Base-by-base conservation (phyloP, 2,888 invertebrate genomes). In the Trisateles emortualis region DNA sequence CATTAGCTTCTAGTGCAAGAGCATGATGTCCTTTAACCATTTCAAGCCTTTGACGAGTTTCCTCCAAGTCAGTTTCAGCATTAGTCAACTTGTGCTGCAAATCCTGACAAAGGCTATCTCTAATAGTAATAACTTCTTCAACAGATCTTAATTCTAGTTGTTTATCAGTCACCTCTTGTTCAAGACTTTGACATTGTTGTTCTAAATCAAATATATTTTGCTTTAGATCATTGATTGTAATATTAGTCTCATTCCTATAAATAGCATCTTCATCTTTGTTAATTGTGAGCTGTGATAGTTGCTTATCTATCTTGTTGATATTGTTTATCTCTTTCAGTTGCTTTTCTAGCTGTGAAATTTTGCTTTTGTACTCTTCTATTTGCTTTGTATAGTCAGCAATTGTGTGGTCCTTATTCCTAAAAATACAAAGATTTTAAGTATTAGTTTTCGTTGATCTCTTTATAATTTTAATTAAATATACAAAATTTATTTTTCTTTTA, bases 21-120 rank as follows among this genome's bases (percentile, higher is more conserved):
- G 88, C 86, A 80, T 93, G 93, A 64, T 93, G 93, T 0, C 91
- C 90, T 74, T 93, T 92, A 0, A 93, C 92, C 90, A 93, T 90
- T 78, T 92, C 92, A 32, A 92, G 78, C 53, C 91, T 83, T 68
- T 92, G 88, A 36, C 74, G 79, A n/a, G 87, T 86, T 79, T 92
- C 90, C 41, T 88, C 88, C 14, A 92, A 64, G 42, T 75, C 73
- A 43, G 72, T 76, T 77, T 91, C 91, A 45, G 81, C 78, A 56
- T 78, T 78, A 32, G 86, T 86, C 14, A 92, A 73, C 78, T 92
- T 92, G 19, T 86, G 81, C 68, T 92, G 92, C 10, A 92, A 78
- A 68, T 92, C 92, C 66, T 90, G 83, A 62, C 92, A 92, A 26
- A 92, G 74, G 55, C 87, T 90, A 59, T 92, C 92, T 58, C 92